Conservation (phyloP, 2,797 vertebrate species). For the Microctenopoma lineatum region DNA sequence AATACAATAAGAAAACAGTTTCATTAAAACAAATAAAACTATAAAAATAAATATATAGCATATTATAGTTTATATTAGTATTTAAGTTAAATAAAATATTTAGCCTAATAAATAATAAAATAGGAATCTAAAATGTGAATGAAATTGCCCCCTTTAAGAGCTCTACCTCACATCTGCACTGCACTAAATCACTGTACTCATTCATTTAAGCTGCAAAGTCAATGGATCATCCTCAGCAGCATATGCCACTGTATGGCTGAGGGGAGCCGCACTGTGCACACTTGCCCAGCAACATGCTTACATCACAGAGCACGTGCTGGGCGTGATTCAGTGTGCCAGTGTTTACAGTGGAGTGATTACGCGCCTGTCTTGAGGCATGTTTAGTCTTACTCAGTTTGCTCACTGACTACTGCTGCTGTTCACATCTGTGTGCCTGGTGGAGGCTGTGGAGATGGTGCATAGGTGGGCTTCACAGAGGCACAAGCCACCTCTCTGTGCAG, state of each 20-base stretch:
- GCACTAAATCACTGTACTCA: constrained; percentile 58
- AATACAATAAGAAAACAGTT: not conserved
- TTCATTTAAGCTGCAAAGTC: constrained; percentile 71
- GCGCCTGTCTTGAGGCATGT: constrained; percentile 76
- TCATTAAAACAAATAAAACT: not conserved
- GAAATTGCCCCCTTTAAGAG: constrained; percentile 20
- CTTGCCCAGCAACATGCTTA: constrained; percentile 86
- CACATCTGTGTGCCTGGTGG: constrained; percentile 61
- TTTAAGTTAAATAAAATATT: constrained; percentile 8
- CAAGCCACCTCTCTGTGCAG: constrained; percentile 32
- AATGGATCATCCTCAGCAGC: constrained; percentile 73
- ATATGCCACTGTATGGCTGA: constrained; percentile 76
- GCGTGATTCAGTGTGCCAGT: constrained; percentile 77
- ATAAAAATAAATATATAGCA: not conserved
- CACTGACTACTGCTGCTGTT: constrained; percentile 68
- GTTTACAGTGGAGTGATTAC: constrained; percentile 80
- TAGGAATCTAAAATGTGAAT: not conserved
- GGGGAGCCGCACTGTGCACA: constrained; percentile 74
- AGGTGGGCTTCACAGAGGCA: constrained; percentile 52
- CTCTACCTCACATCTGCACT: constrained; percentile 51
- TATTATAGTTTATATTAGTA: not conserved
- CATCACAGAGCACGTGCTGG: constrained; percentile 83
- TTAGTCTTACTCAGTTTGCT: constrained; percentile 64
- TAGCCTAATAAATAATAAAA: constrained; percentile 2
- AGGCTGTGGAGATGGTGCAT: constrained; percentile 42